phyloP scores from a whole-genome alignment of 1,140 invertebrate genomes.

The Scaptodrosophila lebanonensis region DNA sequence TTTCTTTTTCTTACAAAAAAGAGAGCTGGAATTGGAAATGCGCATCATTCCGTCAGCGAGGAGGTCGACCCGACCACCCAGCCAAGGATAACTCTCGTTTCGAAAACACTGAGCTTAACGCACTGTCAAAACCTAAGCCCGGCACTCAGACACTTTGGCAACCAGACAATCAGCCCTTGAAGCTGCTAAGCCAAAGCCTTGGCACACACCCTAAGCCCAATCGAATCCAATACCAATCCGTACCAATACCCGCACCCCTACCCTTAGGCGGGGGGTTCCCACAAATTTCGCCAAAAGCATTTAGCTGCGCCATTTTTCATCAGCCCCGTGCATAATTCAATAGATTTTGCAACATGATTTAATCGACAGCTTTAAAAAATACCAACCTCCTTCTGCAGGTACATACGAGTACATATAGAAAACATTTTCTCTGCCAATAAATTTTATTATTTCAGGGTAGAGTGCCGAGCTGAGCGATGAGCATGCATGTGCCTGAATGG shows the following conservation, averaged over 20 bases:
- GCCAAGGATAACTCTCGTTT: no score
- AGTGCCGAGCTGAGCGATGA: neutral
- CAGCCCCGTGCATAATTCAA: slow-evolving; percentile 55
- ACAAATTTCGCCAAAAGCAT: neutral
- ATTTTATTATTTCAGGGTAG: slow-evolving; percentile 47
- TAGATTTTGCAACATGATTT: slow-evolving; percentile 45
- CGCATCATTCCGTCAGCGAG: no score
- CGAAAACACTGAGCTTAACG: neutral
- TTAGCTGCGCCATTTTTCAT: slow-evolving; percentile 12
- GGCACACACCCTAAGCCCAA: no score
- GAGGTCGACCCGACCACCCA: no score
- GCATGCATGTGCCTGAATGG: no score
- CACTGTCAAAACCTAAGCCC: no score
- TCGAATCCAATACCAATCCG: slow-evolving; percentile 8
- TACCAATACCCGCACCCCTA: neutral
- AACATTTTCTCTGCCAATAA: slow-evolving; percentile 63
- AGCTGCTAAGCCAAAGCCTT: slow-evolving; percentile 4
- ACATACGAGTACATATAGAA: slow-evolving; percentile 19
- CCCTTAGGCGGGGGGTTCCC: no score
- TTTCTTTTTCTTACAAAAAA: no score
- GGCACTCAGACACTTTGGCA: slow-evolving; percentile 31
- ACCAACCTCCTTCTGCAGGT: slow-evolving; percentile 37
- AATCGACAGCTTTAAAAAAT: slow-evolving; percentile 67
- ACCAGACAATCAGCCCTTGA: slow-evolving; percentile 22
- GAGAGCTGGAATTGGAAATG: no score